phyloP scores from a whole-genome alignment of 1,140 invertebrate genomes.

The Thalassaphorura encarpata region DNA sequence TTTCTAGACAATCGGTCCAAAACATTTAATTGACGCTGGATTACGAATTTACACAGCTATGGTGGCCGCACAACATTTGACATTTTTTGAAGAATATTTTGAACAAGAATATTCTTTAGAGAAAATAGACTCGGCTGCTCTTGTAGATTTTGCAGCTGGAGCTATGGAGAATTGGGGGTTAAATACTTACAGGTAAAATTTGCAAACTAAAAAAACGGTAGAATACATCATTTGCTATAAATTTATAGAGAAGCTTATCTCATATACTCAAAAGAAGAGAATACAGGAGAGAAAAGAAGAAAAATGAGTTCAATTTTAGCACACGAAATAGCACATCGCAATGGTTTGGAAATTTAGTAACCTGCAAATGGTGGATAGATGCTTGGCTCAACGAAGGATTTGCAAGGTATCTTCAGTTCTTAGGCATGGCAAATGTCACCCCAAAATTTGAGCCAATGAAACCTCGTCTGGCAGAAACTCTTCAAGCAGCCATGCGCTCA shows the following conservation, averaged over 20 bases:
- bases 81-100: slow-evolving; percentile 47
- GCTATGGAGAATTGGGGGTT: slow-evolving; percentile 37
- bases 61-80: slow-evolving; percentile 41
- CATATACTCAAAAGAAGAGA: slow-evolving; percentile 2
- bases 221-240: not conserved
- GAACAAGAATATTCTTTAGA: slow-evolving; percentile 41
- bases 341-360: slow-evolving; percentile 49
- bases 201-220: slow-evolving; percentile 1
- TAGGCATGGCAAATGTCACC: too few species aligned
- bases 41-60: slow-evolving; percentile 40
- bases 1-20: too few species aligned
- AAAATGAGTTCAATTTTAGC: slow-evolving; percentile 5
- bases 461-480: slow-evolving; percentile 41
- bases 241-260: too few species aligned
- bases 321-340: slow-evolving; percentile 36
- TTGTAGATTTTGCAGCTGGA: slow-evolving; percentile 49
- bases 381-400: slow-evolving; percentile 43
- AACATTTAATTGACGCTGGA: too few species aligned
- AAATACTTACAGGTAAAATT: slow-evolving; percentile 9
- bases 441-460: slow-evolving; percentile 40
- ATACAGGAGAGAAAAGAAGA: slow-evolving; percentile 12
- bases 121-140: slow-evolving; percentile 46
- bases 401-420: slow-evolving; percentile 40
- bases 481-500: slow-evolving; percentile 42
- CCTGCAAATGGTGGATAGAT: slow-evolving; percentile 14